Evolutionary conservation across 1,140 invertebrate species (phyloP).

Genomic region (Nebria ingens): DNA sequence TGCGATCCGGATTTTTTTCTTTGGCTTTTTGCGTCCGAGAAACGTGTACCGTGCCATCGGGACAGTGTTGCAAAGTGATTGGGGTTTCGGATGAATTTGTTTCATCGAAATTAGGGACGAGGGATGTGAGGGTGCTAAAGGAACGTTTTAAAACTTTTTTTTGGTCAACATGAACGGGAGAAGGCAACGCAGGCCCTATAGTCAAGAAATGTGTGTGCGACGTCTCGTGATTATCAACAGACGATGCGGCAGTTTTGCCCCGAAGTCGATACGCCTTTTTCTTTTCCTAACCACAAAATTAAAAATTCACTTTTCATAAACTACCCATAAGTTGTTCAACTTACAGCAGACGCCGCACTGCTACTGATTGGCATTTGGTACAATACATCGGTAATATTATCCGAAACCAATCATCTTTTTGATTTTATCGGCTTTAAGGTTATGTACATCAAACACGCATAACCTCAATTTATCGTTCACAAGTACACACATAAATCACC

Average conservation of each 20-base stretch:
- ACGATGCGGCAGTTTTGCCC: slow-evolving; percentile 19
- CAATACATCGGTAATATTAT: neutral
- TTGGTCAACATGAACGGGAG: slow-evolving; percentile 33
- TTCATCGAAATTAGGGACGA: slow-evolving; percentile 20
- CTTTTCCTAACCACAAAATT: slow-evolving; percentile 20
- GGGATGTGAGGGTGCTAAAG: slow-evolving; percentile 30
- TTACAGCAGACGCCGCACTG: slow-evolving; percentile 22
- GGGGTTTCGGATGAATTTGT: slow-evolving; percentile 17
- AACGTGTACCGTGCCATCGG: slow-evolving; percentile 39
- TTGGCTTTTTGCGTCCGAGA: slow-evolving; percentile 53
- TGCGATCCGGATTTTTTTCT: slow-evolving; percentile 63
- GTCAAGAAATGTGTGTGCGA: slow-evolving; percentile 42
- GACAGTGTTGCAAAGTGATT: slow-evolving; percentile 22
- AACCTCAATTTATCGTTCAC: neutral
- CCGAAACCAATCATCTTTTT: neutral
- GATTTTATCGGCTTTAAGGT: neutral
- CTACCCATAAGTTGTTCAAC: neutral
- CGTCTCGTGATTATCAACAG: slow-evolving; percentile 16
- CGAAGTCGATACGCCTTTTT: slow-evolving; percentile 19
- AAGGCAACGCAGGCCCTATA: slow-evolving; percentile 47
- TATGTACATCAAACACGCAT: neutral
- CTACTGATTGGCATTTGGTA: slow-evolving; percentile 27
- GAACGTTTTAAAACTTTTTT: slow-evolving; percentile 40
- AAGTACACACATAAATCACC: neutral
- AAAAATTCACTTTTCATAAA: neutral